Evolutionary conservation across 1,140 invertebrate genomes (phyloP), one percentile per base, ranked within the genome.

Genomic region (Nasonia giraulti): DNA sequence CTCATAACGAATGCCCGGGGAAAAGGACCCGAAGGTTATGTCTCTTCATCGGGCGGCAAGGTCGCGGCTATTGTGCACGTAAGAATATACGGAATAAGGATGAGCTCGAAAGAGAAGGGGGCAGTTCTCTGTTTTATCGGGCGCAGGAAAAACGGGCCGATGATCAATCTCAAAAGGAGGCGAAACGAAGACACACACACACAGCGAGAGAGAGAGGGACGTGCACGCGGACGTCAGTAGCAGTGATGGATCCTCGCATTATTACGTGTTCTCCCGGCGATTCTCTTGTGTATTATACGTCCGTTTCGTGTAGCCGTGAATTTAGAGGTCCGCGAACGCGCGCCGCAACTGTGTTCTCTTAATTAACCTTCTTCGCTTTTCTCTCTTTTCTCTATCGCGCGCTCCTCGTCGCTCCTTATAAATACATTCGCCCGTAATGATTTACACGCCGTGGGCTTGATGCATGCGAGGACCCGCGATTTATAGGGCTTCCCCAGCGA

Each of bases 211-310:
- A 1, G 23, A 31, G 69, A 7, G 55, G 0, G 17, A 27, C 33
- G 33, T 8, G 33, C 20, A 44, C 8, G n/a, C 6, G 10, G 62
- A 80, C 62, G 62, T 71, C 79, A 80, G n/a, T 71, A 73, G 12
- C 80, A 75, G 47, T 82, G 71, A 82, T 82, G 47, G 80, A 82
- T 82, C 80, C 8, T 62, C 50, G 50, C 50, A 44, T 75, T 75
- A 75, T 44, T 75, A n/a, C 40, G 40, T 37, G 69, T 33, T 20
- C 66, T 73, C 31, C 5, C 40, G 11, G 11, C 69, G 69, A 62
- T 62, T n/a, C 55, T 62, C 55, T 62, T 62, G 55, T 62, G 55
- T 62, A 62, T 62, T n/a, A 62, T 62, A 62, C 23, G 66, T 40
- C 11, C 68, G n/a, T 27, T 73, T 81, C 79, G 17, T 81, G 40